These are phyloP conservation scores for Coregonus ussuriensis DNA, from an alignment of 2,797 vertebrate genomes.

Conservation along the genomic window DNA sequence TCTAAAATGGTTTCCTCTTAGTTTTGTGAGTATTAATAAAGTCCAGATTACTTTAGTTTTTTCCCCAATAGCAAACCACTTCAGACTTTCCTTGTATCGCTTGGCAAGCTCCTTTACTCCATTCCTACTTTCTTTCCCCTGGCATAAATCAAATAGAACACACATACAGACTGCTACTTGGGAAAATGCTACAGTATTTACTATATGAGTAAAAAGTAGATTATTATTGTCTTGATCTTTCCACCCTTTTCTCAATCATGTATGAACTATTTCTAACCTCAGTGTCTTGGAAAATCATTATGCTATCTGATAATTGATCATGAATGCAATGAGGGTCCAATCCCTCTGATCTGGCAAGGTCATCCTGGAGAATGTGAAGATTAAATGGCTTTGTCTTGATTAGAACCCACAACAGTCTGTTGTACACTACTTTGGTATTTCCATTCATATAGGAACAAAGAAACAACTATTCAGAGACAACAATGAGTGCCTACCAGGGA, in stretches of 20 bases:
- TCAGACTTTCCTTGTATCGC: background rate
- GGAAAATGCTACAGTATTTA: too few species aligned
- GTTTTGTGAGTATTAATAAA: background rate
- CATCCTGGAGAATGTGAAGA: background rate
- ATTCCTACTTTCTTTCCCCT: background rate
- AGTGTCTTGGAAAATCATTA: background rate
- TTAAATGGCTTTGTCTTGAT: background rate
- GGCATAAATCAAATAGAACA: background rate
- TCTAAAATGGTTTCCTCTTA: background rate
- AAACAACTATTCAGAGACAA: constrained; percentile 2
- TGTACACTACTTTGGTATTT: background rate
- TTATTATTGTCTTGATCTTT: too few species aligned
- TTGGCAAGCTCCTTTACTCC: background rate
- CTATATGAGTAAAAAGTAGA: too few species aligned
- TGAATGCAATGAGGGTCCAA: background rate
- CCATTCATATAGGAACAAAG: constrained; percentile 6
- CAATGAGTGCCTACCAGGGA: constrained; percentile 1
- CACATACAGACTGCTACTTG: too few species aligned
- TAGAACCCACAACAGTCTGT: background rate
- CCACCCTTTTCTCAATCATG: background rate
- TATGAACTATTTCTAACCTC: background rate
- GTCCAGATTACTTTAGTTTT: background rate
- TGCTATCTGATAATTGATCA: background rate
- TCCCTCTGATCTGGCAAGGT: background rate
- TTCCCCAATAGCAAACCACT: background rate